phyloP scores from a whole-genome alignment of 2,113 vertebrate species.

The Isichthys henryi region DNA sequence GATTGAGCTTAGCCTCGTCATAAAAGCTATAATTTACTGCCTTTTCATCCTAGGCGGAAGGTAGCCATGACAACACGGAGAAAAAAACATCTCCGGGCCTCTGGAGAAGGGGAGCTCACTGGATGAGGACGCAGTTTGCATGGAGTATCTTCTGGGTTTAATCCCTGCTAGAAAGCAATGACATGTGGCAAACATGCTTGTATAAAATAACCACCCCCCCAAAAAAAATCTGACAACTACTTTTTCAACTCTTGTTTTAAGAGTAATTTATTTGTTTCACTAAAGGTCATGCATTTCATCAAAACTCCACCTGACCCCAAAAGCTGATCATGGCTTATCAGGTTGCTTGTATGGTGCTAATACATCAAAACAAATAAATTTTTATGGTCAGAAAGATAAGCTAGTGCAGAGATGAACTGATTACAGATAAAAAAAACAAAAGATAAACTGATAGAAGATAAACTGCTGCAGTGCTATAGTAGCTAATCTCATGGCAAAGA shows the following conservation, averaged over 20 bases:
- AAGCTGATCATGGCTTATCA: neutral
- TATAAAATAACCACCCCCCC: neutral
- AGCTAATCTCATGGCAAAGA: neutral
- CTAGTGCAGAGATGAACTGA: neutral
- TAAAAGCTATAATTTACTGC: slow-evolving; percentile 13
- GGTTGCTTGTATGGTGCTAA: neutral
- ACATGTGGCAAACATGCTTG: neutral
- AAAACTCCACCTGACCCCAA: neutral
- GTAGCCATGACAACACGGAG: slow-evolving; percentile 5
- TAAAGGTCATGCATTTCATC: neutral
- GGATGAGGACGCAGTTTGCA: neutral
- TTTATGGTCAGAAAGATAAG: neutral
- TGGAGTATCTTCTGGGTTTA: neutral
- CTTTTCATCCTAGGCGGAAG: neutral
- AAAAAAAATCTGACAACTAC: neutral
- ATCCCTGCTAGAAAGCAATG: neutral
- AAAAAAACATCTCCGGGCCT: neutral
- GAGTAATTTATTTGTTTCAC: neutral
- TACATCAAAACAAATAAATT: neutral
- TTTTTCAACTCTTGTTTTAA: neutral
- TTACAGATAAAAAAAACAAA: no score
- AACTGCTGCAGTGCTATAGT: neutral
- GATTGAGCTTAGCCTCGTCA: slow-evolving; percentile 9
- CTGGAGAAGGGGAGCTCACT: neutral
- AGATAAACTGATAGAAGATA: neutral